phyloP scores from a whole-genome alignment of 2,797 vertebrate species.

The Argentina silus region DNA sequence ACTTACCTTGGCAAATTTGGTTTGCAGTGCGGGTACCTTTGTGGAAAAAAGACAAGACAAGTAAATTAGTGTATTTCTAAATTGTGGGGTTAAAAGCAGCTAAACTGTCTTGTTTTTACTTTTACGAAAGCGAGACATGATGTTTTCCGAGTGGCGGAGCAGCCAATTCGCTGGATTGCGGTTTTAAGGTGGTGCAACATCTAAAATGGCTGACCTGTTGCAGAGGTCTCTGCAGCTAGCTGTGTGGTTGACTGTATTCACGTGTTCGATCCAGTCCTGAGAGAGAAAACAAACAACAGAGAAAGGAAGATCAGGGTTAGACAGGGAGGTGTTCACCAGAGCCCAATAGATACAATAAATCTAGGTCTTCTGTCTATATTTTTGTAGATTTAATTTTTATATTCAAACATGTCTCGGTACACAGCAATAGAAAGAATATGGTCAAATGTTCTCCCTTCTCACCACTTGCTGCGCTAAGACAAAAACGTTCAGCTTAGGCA shows the following conservation, averaged over 20 bases:
- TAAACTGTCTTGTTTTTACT: too few relatives aligned
- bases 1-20: slow-evolving; percentile 66
- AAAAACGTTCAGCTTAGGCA: background rate
- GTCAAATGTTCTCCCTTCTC: background rate
- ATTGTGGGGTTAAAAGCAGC: too few relatives aligned
- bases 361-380: too few relatives aligned
- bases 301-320: slow-evolving; percentile 10
- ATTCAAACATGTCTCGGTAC: slow-evolving; percentile 2
- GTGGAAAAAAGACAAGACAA: background rate
- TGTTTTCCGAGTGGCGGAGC: too few relatives aligned
- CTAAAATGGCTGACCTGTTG: slow-evolving; percentile 82
- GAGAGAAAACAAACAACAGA: slow-evolving; percentile 24
- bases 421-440: background rate
- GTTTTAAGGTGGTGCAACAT: background rate
- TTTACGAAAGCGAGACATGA: too few relatives aligned
- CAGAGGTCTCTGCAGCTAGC: slow-evolving; percentile 88
- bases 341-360: background rate
- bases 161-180: background rate
- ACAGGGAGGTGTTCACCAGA: slow-evolving; percentile 8
- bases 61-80: background rate
- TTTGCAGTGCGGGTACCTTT: slow-evolving; percentile 72
- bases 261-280: slow-evolving; percentile 89
- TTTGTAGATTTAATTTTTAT: background rate
- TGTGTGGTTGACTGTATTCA: slow-evolving; percentile 87
- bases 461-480: background rate